These are phyloP conservation scores for Ditula angustiorana DNA, from an alignment of 2,888 invertebrate genomes.

Conservation along the genomic window DNA sequence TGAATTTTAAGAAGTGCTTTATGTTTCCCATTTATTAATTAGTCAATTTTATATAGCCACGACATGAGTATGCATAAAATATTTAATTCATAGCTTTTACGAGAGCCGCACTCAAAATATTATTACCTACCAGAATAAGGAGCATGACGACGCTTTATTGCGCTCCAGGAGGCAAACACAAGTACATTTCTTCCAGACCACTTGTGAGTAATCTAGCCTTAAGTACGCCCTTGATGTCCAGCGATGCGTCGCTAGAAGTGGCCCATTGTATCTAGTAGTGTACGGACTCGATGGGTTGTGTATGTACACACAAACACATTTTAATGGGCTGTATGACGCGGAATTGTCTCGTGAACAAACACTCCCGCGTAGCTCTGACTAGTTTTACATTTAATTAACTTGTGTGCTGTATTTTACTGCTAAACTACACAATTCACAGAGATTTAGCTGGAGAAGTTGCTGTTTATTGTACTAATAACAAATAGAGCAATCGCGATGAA, in stretches of 20 bases:
- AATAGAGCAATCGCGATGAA: conserved; percentile 11
- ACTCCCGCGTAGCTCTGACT: conserved; percentile 18
- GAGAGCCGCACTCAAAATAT: conserved; percentile 1
- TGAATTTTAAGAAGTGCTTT: too few species aligned
- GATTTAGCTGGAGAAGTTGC: not conserved
- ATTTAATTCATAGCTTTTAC: not conserved
- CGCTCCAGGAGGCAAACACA: not conserved
- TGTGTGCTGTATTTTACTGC: conserved; percentile 13
- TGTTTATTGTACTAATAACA: conserved; percentile 1
- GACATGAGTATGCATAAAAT: too few species aligned
- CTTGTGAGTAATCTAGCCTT: conserved; percentile 26
- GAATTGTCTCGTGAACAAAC: conserved; percentile 29
- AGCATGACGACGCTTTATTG: conserved; percentile 2
- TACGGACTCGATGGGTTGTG: conserved; percentile 22
- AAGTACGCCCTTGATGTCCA: conserved; percentile 29
- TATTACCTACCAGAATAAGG: not conserved
- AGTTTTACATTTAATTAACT: conserved; percentile 39
- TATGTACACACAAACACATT: conserved; percentile 18
- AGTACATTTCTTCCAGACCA: conserved; percentile 20
- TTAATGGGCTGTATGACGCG: conserved; percentile 27
- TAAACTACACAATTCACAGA: conserved; percentile 16
- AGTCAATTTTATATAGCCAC: too few species aligned
- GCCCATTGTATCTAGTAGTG: conserved; percentile 19
- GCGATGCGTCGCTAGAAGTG: conserved; percentile 25
- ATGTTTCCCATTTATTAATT: too few species aligned